Conservation (phyloP, 2,888 invertebrate genomes). For the Coremacera marginata region DNA sequence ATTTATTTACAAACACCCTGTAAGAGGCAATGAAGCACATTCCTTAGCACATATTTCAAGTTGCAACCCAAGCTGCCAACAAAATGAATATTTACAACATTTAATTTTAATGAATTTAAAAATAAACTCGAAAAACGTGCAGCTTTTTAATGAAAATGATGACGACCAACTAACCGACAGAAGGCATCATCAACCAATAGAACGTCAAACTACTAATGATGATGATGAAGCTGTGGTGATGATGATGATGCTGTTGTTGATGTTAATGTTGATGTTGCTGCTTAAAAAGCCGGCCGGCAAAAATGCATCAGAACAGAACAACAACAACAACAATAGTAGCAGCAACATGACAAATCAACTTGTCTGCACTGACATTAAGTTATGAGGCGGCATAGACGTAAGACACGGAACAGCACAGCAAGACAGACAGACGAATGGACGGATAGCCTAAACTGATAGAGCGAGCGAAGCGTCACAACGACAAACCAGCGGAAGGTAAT, state of each 20-base stretch:
- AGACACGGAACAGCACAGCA: background rate
- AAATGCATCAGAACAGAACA: constrained; percentile 8
- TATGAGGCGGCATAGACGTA: background rate
- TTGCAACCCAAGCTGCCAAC: background rate
- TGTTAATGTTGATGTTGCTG: constrained; percentile 4
- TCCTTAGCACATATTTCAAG: constrained; percentile 28
- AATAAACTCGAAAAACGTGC: constrained; percentile 33
- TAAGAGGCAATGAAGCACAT: constrained; percentile 8
- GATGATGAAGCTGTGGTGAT: background rate
- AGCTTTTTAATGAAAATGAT: constrained; percentile 35
- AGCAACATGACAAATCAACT: constrained; percentile 12
- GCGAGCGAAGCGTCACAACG: constrained; percentile 9
- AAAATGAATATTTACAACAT: constrained; percentile 41
- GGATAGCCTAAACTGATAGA: constrained; percentile 12
- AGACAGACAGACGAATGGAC: background rate
- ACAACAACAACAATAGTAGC: constrained; percentile 13
- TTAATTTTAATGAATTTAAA: constrained; percentile 36
- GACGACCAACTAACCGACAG: constrained; percentile 10
- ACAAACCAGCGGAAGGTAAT: constrained; percentile 47
- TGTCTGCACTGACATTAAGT: constrained; percentile 26
- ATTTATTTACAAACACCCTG: background rate
- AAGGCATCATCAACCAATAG: constrained; percentile 7
- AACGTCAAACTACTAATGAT: constrained; percentile 1
- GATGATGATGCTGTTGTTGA: constrained; percentile 24
- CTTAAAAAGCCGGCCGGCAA: constrained; percentile 18